Evolutionary conservation across 2,113 vertebrate species (phyloP), one percentile per base, ranked within the genome.

Genomic region (Pycnonotus jocosus): DNA sequence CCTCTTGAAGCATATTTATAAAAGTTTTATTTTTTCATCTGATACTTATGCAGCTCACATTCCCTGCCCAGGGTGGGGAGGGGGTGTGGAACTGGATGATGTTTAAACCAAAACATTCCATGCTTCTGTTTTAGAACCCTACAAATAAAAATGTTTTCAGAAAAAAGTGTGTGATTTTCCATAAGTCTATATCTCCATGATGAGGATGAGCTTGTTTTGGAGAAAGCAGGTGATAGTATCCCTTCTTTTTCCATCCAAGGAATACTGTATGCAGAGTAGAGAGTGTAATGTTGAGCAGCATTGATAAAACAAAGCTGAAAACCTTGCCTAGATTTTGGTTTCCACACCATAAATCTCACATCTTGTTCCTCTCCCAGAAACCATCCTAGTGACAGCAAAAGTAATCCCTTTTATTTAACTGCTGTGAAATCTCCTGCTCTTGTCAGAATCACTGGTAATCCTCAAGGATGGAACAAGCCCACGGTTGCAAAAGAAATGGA

Each of bases 101-200:
- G 22, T 56, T 62, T 27, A 23, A 33, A 18, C n/a, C 62, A 48
- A 17, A 42, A 12, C 0, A 0, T 37, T 61, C n/a, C 23, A 83
- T 14, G 47, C 38, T 28, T 56, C 56, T 42, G 5, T 17, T 85
- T 70, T 22, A 87, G 68, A 72, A 23, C 15, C 4, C 31, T 28
- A 28, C 38, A 80, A 82, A 77, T 68, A n/a, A 38, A 68, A 56
- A 15, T 5, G 6, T 25, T 85, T 69, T 25, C 5, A 7, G 21
- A 69, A 56, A 40, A 53, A 51, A 24, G 5, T 1, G 0, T 17
- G 12, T 38, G 4, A 2, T 53, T 94, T 66, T 78, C 38, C 21
- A 58, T 5, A 40, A 74, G 9, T 19, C 15, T 0, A 0, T 16
- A 14, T 22, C 16, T 58, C 33, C 27, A 4, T 44, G 37, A 66